Conservation (phyloP, 2,797 vertebrate genomes). For the Macropodus opercularis region DNA sequence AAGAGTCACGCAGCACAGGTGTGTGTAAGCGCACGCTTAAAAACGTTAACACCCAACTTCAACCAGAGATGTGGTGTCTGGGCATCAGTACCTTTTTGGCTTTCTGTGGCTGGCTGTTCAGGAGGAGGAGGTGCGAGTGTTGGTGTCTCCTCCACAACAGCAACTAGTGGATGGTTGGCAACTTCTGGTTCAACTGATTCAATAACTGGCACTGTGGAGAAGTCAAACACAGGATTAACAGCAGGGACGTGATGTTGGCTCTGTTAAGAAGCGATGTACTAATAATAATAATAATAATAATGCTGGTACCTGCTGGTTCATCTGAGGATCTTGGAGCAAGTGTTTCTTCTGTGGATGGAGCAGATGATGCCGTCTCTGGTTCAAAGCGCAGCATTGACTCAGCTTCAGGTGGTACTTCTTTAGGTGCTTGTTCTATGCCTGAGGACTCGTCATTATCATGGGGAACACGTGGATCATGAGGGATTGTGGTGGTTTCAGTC, state of each 20-base stretch:
- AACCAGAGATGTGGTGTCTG: not conserved
- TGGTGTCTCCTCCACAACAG: slow-evolving; percentile 32
- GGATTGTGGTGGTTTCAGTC: slow-evolving; percentile 9
- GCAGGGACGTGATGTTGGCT: not conserved
- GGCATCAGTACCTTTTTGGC: slow-evolving; percentile 46
- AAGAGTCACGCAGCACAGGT: not conserved
- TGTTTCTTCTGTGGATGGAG: slow-evolving; percentile 21
- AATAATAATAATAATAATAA: not conserved
- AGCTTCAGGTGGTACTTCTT: slow-evolving; percentile 3
- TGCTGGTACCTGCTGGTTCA: slow-evolving; percentile 47
- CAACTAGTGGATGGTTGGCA: slow-evolving; percentile 6
- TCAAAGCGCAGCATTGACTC: slow-evolving; percentile 2
- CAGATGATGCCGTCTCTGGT: not conserved
- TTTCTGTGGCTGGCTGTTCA: slow-evolving; percentile 35
- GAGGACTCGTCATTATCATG: slow-evolving; percentile 25
- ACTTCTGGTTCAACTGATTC: slow-evolving; percentile 30
- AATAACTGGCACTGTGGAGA: slow-evolving; percentile 30
- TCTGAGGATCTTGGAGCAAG: slow-evolving; percentile 16
- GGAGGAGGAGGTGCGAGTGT: not conserved
- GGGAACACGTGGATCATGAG: slow-evolving; percentile 29
- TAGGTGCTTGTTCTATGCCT: slow-evolving; percentile 26
- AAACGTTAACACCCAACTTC: not conserved
- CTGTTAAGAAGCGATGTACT: no score
- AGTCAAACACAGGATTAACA: slow-evolving; percentile 1
- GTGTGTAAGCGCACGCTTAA: not conserved